These are phyloP conservation scores for Drosophila rubida DNA, from an alignment of 2,888 invertebrate species.

Conservation along the genomic window DNA sequence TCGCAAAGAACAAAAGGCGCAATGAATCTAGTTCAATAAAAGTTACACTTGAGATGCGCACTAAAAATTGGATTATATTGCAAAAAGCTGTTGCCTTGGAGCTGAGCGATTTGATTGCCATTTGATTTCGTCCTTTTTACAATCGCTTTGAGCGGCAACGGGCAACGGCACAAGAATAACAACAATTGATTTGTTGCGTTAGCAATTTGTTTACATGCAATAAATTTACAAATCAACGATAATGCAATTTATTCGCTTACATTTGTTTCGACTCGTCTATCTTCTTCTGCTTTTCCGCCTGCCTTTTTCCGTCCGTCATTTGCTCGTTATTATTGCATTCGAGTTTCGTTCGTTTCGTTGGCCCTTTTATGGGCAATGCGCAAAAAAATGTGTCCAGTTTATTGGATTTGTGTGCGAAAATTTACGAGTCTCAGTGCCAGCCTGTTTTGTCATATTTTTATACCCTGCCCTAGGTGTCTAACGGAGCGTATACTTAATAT, in stretches of 20 bases:
- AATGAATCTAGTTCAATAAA: background rate
- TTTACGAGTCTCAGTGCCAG: conserved; percentile 54
- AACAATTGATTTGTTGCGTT: conserved; percentile 70
- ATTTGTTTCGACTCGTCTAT: conserved; percentile 4
- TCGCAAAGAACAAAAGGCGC: background rate
- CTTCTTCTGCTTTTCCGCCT: conserved; percentile 4
- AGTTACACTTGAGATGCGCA: conserved; percentile 8
- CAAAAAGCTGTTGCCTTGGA: conserved; percentile 33
- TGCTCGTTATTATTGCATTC: conserved; percentile 57
- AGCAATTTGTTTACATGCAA: conserved; percentile 78
- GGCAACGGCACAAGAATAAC: conserved; percentile 7
- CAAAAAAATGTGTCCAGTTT: conserved; percentile 45
- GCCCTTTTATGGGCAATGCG: conserved; percentile 44
- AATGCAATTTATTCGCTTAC: conserved; percentile 71
- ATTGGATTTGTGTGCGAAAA: conserved; percentile 53
- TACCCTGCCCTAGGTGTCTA: background rate
- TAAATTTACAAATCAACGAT: conserved; percentile 77
- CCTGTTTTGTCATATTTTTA: conserved; percentile 29
- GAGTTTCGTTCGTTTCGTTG: conserved; percentile 42
- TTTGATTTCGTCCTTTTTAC: conserved; percentile 54
- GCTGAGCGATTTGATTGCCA: conserved; percentile 60
- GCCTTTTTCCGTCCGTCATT: conserved; percentile 22
- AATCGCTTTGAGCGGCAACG: conserved; percentile 22
- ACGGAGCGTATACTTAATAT: background rate
- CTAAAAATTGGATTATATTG: conserved; percentile 55